Evolutionary conservation across 2,797 vertebrate genomes (phyloP).

Genomic region (Xerus rutilus): DNA sequence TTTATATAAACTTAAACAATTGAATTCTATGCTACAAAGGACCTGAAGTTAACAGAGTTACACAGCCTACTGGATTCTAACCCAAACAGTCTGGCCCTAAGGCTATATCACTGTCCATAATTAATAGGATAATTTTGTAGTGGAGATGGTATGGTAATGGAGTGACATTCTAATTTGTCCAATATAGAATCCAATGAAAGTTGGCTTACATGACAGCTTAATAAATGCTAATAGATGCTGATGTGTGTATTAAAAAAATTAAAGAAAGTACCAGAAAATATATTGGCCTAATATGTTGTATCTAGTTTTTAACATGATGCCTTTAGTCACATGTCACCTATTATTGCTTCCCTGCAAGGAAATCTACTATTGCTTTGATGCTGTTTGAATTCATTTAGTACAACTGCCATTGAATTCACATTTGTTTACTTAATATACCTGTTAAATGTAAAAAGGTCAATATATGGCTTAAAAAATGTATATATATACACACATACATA

Average conservation of each 20-base stretch:
- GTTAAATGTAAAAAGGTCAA: slow-evolving; percentile 58
- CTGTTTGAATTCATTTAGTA: slow-evolving; percentile 31
- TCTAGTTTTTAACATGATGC: slow-evolving; percentile 37
- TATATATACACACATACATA: not conserved
- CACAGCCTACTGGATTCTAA: not conserved
- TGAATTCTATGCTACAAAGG: slow-evolving; percentile 25
- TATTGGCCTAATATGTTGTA: not conserved
- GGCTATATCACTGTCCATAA: not conserved
- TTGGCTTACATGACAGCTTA: slow-evolving; percentile 21
- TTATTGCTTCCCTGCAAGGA: not conserved
- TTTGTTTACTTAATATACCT: slow-evolving; percentile 64
- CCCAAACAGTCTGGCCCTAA: not conserved
- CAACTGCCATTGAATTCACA: slow-evolving; percentile 28
- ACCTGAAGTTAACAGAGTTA: not conserved
- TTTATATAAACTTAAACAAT: slow-evolving; percentile 29
- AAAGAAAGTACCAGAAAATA: not conserved
- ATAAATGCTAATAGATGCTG: slow-evolving; percentile 62
- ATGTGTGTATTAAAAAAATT: slow-evolving; percentile 57
- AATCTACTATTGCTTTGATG: slow-evolving; percentile 20
- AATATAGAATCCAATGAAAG: not conserved
- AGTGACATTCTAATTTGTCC: slow-evolving; percentile 11
- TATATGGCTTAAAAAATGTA: slow-evolving; percentile 32
- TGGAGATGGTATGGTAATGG: not conserved
- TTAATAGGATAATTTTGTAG: not conserved
- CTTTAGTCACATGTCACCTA: slow-evolving; percentile 40